Percentiles rank a stretch among this genome's conserved stretches.
These are phyloP conservation scores for Drosophila prolongata DNA, from an alignment of 2,888 invertebrate species.

Conservation along the genomic window DNA sequence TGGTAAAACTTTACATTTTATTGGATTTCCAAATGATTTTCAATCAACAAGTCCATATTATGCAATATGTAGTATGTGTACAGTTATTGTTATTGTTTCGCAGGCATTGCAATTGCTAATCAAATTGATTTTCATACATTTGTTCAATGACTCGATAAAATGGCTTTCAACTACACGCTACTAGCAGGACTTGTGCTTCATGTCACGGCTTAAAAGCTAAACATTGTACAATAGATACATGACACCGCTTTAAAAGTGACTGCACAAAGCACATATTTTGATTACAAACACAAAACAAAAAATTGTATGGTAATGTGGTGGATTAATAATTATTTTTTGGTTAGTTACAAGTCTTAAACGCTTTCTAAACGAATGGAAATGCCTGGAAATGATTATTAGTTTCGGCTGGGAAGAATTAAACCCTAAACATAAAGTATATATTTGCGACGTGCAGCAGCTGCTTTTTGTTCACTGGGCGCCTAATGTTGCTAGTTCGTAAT, in stretches of 20 bases:
- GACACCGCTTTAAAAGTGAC: constrained; percentile 21
- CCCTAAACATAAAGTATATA: constrained; percentile 19
- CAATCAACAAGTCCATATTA: constrained; percentile 77
- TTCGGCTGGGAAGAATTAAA: constrained; percentile 39
- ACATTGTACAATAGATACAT: constrained; percentile 45
- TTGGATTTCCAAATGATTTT: constrained; percentile 75
- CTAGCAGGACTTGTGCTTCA: constrained; percentile 34
- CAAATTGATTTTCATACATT: constrained; percentile 21
- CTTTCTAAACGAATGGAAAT: constrained; percentile 66
- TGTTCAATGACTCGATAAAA: constrained; percentile 35
- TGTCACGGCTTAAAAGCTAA: constrained; percentile 35
- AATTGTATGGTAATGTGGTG: constrained; percentile 43
- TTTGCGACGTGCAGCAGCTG: constrained; percentile 55
- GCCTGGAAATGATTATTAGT: constrained; percentile 62
- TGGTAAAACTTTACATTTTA: constrained; percentile 69
- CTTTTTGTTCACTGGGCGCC: constrained; percentile 69
- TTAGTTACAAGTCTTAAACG: constrained; percentile 80
- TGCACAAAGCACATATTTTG: constrained; percentile 32
- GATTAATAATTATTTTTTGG: constrained; percentile 78
- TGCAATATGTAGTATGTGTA: constrained; percentile 53
- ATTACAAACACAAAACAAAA: constrained; percentile 47
- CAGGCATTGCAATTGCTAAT: constrained; percentile 31
- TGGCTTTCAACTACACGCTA: constrained; percentile 28
- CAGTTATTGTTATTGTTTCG: constrained; percentile 56
- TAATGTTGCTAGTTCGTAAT: constrained; percentile 54